These are phyloP conservation scores for Oreochromis tanganicae DNA, from an alignment of 2,113 vertebrate genomes.

Conservation along the genomic window DNA sequence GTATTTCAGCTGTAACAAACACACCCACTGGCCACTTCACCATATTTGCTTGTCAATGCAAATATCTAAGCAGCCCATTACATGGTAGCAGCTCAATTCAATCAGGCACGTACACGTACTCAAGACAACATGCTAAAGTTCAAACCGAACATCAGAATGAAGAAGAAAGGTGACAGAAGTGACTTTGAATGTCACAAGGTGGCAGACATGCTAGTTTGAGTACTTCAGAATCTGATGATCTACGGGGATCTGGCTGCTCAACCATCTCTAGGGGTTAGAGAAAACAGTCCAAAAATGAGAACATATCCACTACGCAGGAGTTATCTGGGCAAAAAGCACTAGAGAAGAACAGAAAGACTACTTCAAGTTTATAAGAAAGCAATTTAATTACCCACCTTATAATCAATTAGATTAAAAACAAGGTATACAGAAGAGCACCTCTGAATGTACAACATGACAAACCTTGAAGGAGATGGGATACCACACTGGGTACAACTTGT, in stretches of 20 bases:
- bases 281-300: neutral
- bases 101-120: neutral
- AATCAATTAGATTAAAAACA: neutral
- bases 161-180: neutral
- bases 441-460: neutral
- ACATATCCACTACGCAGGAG: neutral
- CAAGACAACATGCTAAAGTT: neutral
- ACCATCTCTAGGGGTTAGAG: neutral
- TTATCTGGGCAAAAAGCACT: neutral
- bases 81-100: neutral
- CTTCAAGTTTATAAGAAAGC: neutral
- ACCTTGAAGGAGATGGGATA: neutral
- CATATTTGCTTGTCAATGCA: neutral
- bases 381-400: neutral
- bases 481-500: neutral
- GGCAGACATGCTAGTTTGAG: neutral
- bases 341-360: neutral
- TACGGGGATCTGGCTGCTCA: neutral
- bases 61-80: neutral
- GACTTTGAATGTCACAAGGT: neutral
- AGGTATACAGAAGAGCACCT: neutral
- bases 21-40: neutral
- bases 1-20: neutral
- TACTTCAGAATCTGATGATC: neutral
- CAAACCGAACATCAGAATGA: neutral